Base-by-base conservation (phyloP, 2,113 vertebrate species). In the Anoura caudifer region DNA sequence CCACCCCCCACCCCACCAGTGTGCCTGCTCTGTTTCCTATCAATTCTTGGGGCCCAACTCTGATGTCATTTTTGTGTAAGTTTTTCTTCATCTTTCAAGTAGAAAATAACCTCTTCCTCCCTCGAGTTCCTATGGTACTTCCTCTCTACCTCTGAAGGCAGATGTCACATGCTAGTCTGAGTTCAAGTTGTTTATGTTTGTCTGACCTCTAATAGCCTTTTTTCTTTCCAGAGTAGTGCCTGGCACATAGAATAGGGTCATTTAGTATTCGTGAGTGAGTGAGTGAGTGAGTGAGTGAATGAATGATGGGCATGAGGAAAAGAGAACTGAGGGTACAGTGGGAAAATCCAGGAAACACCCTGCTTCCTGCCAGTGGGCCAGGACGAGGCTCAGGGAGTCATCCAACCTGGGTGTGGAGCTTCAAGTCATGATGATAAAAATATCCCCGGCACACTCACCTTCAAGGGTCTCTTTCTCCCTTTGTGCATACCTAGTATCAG, bases 401-500 rank as follows among this genome's bases (percentile, higher is more conserved):
- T 19, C 31, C 20, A 22, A 22, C 17, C 86, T 9, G 47, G 31
- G 47, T 4, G 10, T 38, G 50, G n/a, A 4, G 26, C 8, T 70
- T 59, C 31, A 31, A 77, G 36, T 54, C 16, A 4, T 3, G 8
- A 36, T 2, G 10, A 20, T 19, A 24, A 65, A 92, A 26, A 56
- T 19, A 8, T 0, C 11, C 38, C 4, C 0, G 0, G 12, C 7
- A 24, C 13, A 22, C 33, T 81, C 38, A 63, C 24, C 7, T n/a
- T 70, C 52, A 91, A 75, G 33, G 19, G 11, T 24, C 47, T 36
- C 79, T 75, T 3, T 24, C 1, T 59, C 12, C 33, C 56, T 19
- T 12, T 95, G 84, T 77, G 81, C 0, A 83, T 89, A 50, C 72
- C 2, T 69, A 99, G 99, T 99, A 98, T 95, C 99, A 99, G 97